These are phyloP conservation scores for Arvicanthis niloticus DNA, from an alignment of 2,113 vertebrate species.

Conservation along the genomic window DNA sequence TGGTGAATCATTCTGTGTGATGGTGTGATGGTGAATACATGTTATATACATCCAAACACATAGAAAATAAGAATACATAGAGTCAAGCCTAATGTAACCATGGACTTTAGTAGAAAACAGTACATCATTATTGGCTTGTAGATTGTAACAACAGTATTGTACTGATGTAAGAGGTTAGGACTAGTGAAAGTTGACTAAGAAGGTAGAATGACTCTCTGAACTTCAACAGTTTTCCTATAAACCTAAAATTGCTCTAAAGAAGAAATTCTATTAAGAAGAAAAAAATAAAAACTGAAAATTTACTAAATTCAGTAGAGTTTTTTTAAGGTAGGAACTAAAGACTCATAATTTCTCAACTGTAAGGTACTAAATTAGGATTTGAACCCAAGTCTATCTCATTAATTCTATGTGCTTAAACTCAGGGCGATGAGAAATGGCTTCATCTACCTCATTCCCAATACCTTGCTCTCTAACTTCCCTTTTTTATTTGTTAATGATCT, in stretches of 20 bases:
- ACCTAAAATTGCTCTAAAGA: not conserved
- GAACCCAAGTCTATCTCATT: not conserved
- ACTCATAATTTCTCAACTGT: not conserved
- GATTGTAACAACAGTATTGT: not conserved
- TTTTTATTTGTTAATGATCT: not conserved
- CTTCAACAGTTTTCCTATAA: not conserved
- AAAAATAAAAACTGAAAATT: not conserved
- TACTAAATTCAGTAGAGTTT: not conserved
- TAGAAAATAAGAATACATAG: not conserved
- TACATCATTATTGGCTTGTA: not conserved
- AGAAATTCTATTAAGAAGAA: not conserved
- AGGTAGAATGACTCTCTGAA: not conserved
- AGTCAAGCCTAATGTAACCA: not conserved
- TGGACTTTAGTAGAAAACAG: not conserved
- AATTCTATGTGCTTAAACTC: not conserved
- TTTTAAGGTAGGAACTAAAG: conserved; percentile 12
- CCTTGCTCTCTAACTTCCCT: not conserved
- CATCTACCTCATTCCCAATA: not conserved
- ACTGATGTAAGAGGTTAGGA: not conserved
- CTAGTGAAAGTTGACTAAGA: not conserved
- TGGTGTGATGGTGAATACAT: not conserved
- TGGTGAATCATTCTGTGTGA: not conserved
- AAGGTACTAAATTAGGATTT: not conserved
- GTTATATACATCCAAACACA: not conserved
- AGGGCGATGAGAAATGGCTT: not conserved